Base-by-base conservation (phyloP, 2,797 vertebrate species). In the Galago senegalensis region DNA sequence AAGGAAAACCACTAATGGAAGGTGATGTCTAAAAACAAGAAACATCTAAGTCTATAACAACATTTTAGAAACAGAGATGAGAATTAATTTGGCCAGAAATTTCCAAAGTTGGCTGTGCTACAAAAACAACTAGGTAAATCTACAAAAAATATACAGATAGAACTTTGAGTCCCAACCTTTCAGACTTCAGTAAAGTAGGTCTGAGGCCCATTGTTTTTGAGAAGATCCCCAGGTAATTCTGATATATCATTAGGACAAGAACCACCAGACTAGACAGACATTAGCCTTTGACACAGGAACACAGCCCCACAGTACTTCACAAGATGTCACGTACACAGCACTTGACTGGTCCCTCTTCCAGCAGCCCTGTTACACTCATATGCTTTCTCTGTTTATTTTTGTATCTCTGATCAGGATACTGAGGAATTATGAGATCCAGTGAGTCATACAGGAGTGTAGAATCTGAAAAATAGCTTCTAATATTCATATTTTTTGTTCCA, bases 401-500 rank as follows among this genome's bases (percentile, higher is more conserved):
- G 13, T 21, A 61, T 72, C 86, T 46, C 37, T 87, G 61, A 67
- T 40, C 34, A 65, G 40, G 16, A 61, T 43, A 37, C 29, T 89
- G 76, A 61, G 49, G n/a, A 93, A 73, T 67, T 83, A 63, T 60
- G 37, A 91, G 56, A 89, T 43, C 31, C 72, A 92, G 86, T 34
- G 27, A 92, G 7, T 65, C 43, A 65, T 29, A 60, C 27, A 31
- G 43, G 12, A 91, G 21, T 69, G 40, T 49, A 29, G 69, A 93
- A 69, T 88, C 70, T 56, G 58, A 80, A 87, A 53, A 21, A 31
- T 31, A 75, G 34, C n/a, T 94, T 60, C 18, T 61, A 25, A 79
- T 46, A 49, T 27, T 58, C n/a, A 60, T 16, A 70, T 60, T 91
- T 93, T 49, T n/a, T 75, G 20, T 61, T 87, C 13, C 20, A 63